Percentiles rank a stretch among this genome's conserved stretches.
Conservation (phyloP, 2,113 vertebrate species). For the Chaenocephalus aceratus region DNA sequence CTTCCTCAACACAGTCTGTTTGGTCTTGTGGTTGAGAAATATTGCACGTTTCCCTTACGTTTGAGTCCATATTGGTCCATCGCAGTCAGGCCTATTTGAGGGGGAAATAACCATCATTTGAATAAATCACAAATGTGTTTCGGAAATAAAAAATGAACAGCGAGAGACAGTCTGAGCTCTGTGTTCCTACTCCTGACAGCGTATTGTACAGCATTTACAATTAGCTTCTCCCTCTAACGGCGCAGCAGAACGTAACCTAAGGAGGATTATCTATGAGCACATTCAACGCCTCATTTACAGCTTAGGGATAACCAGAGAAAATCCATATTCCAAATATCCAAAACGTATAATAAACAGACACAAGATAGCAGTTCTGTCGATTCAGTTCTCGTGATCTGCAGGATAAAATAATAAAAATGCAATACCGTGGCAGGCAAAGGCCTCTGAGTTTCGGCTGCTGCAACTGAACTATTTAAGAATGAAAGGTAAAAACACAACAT, state of each 20-base stretch:
- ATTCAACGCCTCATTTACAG: conserved; percentile 77
- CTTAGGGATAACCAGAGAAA: conserved; percentile 53
- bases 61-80: conserved; percentile 87
- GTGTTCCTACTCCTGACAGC: conserved; percentile 82
- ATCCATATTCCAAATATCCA: conserved; percentile 62
- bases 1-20: conserved; percentile 42
- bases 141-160: conserved; percentile 81
- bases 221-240: conserved; percentile 52
- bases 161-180: conserved; percentile 87
- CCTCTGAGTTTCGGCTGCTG: conserved; percentile 64
- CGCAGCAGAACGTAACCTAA: conserved; percentile 58
- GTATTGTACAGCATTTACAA: conserved; percentile 91
- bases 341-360: conserved; percentile 70
- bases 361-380: conserved; percentile 56
- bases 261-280: conserved; percentile 71
- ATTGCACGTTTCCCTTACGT: conserved; percentile 88
- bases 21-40: conserved; percentile 74
- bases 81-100: conserved; percentile 84
- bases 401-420: conserved; percentile 69
- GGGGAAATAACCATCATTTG: conserved; percentile 81
- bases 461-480: conserved; percentile 49
- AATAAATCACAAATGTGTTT: conserved; percentile 83
- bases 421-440: conserved; percentile 76
- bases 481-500: conserved; percentile 39
- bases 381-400: conserved; percentile 68